Evolutionary conservation across 2,797 vertebrate genomes (phyloP), one percentile per base, ranked within the genome.

Genomic region (Malacoraja senta): DNA sequence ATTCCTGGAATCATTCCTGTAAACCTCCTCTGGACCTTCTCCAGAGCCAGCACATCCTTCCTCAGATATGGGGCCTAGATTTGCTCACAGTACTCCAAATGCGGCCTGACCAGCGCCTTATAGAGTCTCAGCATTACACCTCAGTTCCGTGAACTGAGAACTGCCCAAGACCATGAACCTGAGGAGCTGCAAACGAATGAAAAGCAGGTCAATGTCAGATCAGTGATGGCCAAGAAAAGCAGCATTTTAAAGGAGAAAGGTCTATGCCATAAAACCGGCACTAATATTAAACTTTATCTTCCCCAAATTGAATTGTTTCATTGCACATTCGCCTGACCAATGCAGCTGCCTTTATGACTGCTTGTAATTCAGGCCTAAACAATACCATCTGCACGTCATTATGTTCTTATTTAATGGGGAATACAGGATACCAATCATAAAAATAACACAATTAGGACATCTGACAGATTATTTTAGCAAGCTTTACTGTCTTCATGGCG

Each of bases 381-480:
- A 72, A 38, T 74, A 53, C 12, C 32, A 91, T 71, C 88, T 91
- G 88, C 38, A 26, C 32, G 13, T 91, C 65, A 71, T 90, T 12
- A 91, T 10, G 12, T 26, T 71, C 10, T 91, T 35, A 74, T 91
- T 24, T 92, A 53, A 53, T 72, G 90, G 32, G 21, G 24, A 80
- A 44, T 76, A 21, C 71, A 92, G 71, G 19, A 92, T 92, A 53
- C 38, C 74, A 92, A 24, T 32, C 29, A 92, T 44, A 35, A 92
- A 92, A 71, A 71, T 13, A 26, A 58, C 71, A 74, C 35, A 65
- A 88, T 88, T 88, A 88, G 15, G 32, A 65, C 15, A 88, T 88
- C n/a, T 68, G 90, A 92, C 68, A 91, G 88, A 91, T 72, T 76
- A 38, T 35, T 68, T 21, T 3, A 32, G n/a, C 84, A 92, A 76